Percentiles rank a stretch among this genome's conserved stretches.
Conservation (phyloP, 2,113 vertebrate species). For the Silurus meridionalis region DNA sequence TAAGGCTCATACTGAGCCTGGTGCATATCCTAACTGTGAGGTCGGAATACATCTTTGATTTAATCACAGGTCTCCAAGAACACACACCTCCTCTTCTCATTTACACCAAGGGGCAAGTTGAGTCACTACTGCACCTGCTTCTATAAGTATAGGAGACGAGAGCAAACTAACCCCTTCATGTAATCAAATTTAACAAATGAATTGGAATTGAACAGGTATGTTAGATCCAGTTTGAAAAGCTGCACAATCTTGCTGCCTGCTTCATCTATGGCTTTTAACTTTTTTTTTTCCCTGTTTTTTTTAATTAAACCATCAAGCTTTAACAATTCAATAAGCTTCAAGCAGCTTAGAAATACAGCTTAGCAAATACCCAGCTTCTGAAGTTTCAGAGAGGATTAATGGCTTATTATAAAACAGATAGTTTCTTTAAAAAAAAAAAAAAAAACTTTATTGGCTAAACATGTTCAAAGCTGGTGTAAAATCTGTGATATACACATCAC, state of each 20-base stretch:
- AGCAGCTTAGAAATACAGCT: background rate
- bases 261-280: background rate
- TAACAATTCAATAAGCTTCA: slow-evolving; percentile 1
- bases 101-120: background rate
- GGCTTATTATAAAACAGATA: slow-evolving; percentile 13
- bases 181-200: background rate
- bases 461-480: background rate
- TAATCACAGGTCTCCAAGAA: background rate
- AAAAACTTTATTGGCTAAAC: background rate
- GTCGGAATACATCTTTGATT: background rate
- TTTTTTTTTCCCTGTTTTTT: background rate
- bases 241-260: background rate
- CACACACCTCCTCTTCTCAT: background rate
- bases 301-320: background rate
- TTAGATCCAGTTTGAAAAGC: background rate
- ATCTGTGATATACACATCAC: background rate
- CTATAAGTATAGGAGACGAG: background rate
- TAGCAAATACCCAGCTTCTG: background rate
- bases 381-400: slow-evolving; percentile 12
- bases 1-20: no score
- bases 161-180: background rate
- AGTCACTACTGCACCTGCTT: background rate
- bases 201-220: background rate
- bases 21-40: background rate
- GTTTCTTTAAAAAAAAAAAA: background rate